phyloP scores from a whole-genome alignment of 2,113 vertebrate species.

The Hiodon alosoides region DNA sequence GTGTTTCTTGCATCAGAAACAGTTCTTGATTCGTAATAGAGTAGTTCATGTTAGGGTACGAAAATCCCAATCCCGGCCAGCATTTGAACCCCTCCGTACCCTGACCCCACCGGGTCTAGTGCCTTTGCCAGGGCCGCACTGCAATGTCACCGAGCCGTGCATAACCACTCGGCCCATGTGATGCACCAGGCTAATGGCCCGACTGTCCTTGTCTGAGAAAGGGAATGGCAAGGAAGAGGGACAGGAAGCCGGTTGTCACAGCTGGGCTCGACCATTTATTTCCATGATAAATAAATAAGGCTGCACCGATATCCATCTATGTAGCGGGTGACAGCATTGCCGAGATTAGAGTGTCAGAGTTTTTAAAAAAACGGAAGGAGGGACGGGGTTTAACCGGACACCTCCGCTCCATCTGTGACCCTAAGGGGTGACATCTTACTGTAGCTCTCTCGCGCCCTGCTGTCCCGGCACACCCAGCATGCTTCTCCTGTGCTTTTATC shows the following conservation, averaged over 20 bases:
- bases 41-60: too few species aligned
- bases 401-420: neutral
- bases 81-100: too few species aligned
- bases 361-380: too few species aligned
- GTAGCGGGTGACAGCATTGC: neutral
- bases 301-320: neutral
- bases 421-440: neutral
- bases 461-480: too few species aligned
- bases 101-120: too few species aligned
- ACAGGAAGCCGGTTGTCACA: neutral
- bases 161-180: neutral
- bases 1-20: too few species aligned
- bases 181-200: neutral
- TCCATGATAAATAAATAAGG: constrained; percentile 15
- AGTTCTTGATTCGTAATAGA: too few species aligned
- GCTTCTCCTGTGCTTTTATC: too few species aligned
- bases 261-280: neutral
- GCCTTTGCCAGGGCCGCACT: too few species aligned
- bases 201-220: neutral
- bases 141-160: too few species aligned
- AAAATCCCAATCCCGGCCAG: too few species aligned
- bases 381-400: too few species aligned
- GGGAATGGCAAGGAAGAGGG: neutral
- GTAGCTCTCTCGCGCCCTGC: neutral
- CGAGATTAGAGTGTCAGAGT: constrained; percentile 1